Base-by-base conservation (phyloP, 1,140 invertebrate genomes). In the Euura lappo region DNA sequence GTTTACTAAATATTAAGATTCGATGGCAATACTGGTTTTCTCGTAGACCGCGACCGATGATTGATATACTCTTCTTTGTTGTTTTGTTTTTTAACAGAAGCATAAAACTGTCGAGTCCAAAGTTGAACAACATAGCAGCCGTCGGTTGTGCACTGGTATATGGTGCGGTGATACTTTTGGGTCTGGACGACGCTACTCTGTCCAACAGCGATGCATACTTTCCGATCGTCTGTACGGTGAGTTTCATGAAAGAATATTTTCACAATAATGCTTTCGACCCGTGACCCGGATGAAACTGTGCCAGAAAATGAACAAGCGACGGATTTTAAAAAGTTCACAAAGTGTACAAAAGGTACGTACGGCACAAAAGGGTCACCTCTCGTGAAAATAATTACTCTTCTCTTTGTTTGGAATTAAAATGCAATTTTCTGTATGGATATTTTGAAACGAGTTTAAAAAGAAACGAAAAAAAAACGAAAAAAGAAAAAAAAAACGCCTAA, bases 121-220 rank as follows among this genome's bases (percentile, higher is more conserved):
- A 97, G 81, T 90, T 99, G 75, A 99, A 99, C 89, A 99, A 99
- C 88, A 93, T 99, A 83, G 97, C 98, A 10, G 95, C 98, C 67
- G 92, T 97, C 67, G 98, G 98, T 42, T 98, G 97, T 81, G 94
- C 97, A 75, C 88, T 98, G 72, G 96, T 98, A 5, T 99, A 99
- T 87, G 90, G 94, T 10, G 97, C 96, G 68, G 96, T 99, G 46
- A 96, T 98, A 74, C 88, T 99, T 68, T 89, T 97, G 68, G 96
- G 95, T n/a, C 87, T 96, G 51, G 95, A 97, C 86, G 92, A 95
- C 81, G 91, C 93, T n/a, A 94, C 91, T 11, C 83, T 96, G 46
- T 90, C 92, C 10, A 86, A 90, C 71, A 89, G 91, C 7, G 89
- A 91, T 67, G 88, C 90, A 73, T 91, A 93, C 75, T 97, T 96